Evolutionary conservation across 2,888 invertebrate genomes (phyloP).

Genomic region (Eulithis testata): DNA sequence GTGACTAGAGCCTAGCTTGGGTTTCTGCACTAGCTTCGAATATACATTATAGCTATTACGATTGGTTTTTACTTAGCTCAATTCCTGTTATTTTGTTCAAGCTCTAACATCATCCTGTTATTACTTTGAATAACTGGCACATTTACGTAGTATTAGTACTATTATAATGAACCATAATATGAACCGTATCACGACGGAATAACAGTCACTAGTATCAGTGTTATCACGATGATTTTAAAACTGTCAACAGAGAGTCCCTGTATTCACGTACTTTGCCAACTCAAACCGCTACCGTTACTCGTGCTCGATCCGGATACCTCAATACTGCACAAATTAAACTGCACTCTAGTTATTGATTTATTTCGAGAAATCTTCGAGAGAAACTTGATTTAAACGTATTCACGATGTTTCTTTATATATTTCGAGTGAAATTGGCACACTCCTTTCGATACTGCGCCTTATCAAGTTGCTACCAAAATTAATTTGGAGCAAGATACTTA

Average conservation of each 20-base stretch:
- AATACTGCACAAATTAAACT: constrained; percentile 27
- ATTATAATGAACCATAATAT: constrained; percentile 17
- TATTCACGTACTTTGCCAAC: constrained; percentile 41
- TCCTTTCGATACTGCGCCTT: too few species aligned
- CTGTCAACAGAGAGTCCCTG: constrained; percentile 14
- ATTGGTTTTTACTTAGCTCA: too few species aligned
- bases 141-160: neutral
- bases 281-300: constrained; percentile 46
- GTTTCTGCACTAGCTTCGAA: too few species aligned
- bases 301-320: constrained; percentile 40
- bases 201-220: neutral
- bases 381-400: constrained; percentile 18
- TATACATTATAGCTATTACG: too few species aligned
- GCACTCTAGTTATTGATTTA: constrained; percentile 27
- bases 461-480: too few species aligned
- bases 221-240: too few species aligned
- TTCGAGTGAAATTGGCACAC: constrained; percentile 7
- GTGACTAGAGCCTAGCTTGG: too few species aligned
- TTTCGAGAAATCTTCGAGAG: constrained; percentile 14
- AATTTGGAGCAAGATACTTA: too few species aligned
- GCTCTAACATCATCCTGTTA: too few species aligned
- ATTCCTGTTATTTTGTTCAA: too few species aligned
- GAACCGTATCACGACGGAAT: neutral
- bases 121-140: too few species aligned
- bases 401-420: neutral